Base-by-base conservation (phyloP, 2,113 vertebrate genomes). In the Alethe castanea region DNA sequence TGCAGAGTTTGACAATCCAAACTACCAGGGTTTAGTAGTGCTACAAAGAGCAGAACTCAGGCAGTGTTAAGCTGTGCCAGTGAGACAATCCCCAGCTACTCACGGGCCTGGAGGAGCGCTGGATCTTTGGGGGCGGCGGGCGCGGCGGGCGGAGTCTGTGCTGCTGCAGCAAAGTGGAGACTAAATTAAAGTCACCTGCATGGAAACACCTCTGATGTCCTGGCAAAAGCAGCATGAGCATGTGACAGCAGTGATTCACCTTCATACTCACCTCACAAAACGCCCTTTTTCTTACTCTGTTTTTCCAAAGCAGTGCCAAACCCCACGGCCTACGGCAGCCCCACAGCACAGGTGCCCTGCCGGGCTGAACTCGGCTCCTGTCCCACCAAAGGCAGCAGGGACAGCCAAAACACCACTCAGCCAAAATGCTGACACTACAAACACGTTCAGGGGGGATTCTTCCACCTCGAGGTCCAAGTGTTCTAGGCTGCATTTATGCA, bases 141-240 rank as follows among this genome's bases (percentile, higher is more conserved):
- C 98, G 98, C 29, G 97, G 96, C 17, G 98, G 98, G 67, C 94
- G 98, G 77, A 96, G 84, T 97, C 98, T 98, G 94, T 97, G 97
- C 90, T 97, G 98, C 98, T 98, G 98, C 89, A 97, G 98, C 97
- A 98, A 98, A 98, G 98, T 33, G 97, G 97, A 98, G 98, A 98
- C 98, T 96, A 65, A 89, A 90, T 95, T 90, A 76, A 91, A 86
- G 92, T 92, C 67, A 90, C 90, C 87, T 91, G 81, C 81, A 86
- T 4, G 71, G 76, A 81, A 90, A 81, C 52, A 78, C 67, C 40
- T 80, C 88, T 42, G 60, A 35, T 59, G 65, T 52, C 64, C 64
- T 64, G 90, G 76, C 82, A 95, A 78, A 90, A 83, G 92, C 67
- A 88, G 81, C 54, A 59, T 6, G n/a, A 78, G 67, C 33, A 45